A percentile compares a stretch with the other conserved stretches of the same genome.
Evolutionary conservation across 23 tunicate genomes (phyloP).

Genomic region (Trididemnum nubilum): DNA sequence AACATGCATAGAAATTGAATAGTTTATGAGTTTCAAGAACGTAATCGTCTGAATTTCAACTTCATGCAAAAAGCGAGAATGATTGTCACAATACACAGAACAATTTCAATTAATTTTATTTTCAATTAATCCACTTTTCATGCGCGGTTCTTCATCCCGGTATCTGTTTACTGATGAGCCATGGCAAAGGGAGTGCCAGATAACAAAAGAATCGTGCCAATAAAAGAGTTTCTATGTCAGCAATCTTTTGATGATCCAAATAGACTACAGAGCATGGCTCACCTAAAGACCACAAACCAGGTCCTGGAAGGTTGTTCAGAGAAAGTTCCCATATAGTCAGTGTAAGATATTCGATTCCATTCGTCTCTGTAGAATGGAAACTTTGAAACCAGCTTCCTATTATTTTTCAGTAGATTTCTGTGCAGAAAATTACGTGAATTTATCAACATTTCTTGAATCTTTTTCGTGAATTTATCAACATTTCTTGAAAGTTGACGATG

Average conservation of each 20-base stretch:
- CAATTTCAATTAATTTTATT: no score
- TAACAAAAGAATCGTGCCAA: no score
- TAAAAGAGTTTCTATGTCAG: no score
- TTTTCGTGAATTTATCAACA: not conserved
- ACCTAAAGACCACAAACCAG: slow-evolving; percentile 95
- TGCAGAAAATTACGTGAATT: not conserved
- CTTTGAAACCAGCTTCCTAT: slow-evolving; percentile 42
- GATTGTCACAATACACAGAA: not conserved
- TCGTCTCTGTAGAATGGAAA: slow-evolving; percentile 75
- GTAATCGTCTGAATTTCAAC: no score
- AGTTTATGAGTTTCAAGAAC: no score
- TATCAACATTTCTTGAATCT: not conserved
- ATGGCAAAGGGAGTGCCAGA: no score
- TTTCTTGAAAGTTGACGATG: not conserved
- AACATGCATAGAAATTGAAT: no score
- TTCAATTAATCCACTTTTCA: no score
- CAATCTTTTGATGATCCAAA: no score
- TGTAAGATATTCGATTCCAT: slow-evolving; percentile 72
- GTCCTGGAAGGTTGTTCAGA: slow-evolving; percentile 65
- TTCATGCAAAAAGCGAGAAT: not conserved
- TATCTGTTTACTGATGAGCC: no score
- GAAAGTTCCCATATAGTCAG: slow-evolving; percentile 68
- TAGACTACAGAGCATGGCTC: no score
- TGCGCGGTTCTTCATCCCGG: no score
- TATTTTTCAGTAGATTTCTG: slow-evolving; percentile 51